phyloP scores from a whole-genome alignment of 2,888 invertebrate genomes.

The Xanthia togata region DNA sequence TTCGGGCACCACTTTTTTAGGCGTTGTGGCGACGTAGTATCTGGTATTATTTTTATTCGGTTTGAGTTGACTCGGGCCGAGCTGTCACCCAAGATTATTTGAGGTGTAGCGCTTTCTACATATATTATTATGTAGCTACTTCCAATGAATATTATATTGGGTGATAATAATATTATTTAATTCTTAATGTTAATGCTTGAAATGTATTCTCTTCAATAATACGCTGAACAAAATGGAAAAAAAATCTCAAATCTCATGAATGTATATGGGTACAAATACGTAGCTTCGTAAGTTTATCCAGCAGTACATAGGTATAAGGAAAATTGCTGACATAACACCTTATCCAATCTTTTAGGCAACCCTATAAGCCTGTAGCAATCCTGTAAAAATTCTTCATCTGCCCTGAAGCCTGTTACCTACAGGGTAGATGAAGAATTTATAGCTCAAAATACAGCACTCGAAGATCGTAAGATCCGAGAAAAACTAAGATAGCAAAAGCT shows the following conservation, averaged over 20 bases:
- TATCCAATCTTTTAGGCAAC: not conserved
- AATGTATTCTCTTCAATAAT: not conserved
- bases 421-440: conserved; percentile 31
- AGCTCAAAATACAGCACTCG: conserved; percentile 31
- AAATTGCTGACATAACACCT: not conserved
- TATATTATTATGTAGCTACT: not conserved
- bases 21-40: too few relatives aligned
- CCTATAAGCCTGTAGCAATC: not conserved
- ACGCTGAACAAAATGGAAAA: not conserved
- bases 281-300: not conserved
- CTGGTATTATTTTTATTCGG: too few relatives aligned
- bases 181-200: not conserved
- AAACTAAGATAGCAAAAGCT: conserved; percentile 41
- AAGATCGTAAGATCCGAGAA: conserved; percentile 38
- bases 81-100: not conserved
- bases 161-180: not conserved
- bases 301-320: not conserved
- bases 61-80: too few relatives aligned
- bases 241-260: not conserved
- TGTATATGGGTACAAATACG: not conserved
- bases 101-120: not conserved
- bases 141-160: too few relatives aligned
- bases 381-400: too few relatives aligned
- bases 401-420: not conserved
- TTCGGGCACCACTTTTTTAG: too few relatives aligned